Evolutionary conservation across 2,888 invertebrate species (phyloP), one percentile per base, ranked within the genome.

Genomic region (Tenthredo amoena): DNA sequence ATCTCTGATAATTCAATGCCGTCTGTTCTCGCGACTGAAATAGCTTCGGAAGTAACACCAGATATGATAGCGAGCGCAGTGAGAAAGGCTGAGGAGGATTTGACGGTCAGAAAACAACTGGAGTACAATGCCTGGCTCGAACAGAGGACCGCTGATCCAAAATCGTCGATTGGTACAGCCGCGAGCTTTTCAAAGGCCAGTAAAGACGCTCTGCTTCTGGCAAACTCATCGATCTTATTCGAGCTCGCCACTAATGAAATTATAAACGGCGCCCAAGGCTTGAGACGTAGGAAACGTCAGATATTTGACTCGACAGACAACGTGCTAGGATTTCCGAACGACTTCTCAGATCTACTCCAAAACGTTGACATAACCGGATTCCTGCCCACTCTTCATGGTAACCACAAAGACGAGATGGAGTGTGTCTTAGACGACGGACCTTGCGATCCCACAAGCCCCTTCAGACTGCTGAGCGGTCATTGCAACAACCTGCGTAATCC

Each of bases 151-250:
- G 97, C 97, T 0, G 98, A 98, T 91, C 97, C 98, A 0, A 97
- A 97, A 90, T 98, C 98, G 0, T 96, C 98, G 0, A 96, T 96
- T 18, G 98, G 98, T 3, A 97, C 97, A 0, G 98, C 98, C 0
- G 98, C 98, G 0, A 98, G 98, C 0, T 98, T 98, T 94, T 98
- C 97, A 85, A 98, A 98, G 91, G 98, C 98, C 37, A 98, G 97
- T 93, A 96, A 96, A 91, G 97, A 97, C 90, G 98, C 98, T 0
- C 93, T 98, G 10, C 95, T 96, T 86, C 94, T 98, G 40, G 98
- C 98, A 12, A 98, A 98, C 90, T 96, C 97, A 0, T 98, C 98
- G 0, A 95, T 98, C 12, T 96, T 98, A 90, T 96, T 97, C 86
- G 98, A 98, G 93, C 96, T 97, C 87, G 97, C 98, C 0, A 98